Conservation (phyloP, 2,113 vertebrate genomes). For the Hypomesus transpacificus region DNA sequence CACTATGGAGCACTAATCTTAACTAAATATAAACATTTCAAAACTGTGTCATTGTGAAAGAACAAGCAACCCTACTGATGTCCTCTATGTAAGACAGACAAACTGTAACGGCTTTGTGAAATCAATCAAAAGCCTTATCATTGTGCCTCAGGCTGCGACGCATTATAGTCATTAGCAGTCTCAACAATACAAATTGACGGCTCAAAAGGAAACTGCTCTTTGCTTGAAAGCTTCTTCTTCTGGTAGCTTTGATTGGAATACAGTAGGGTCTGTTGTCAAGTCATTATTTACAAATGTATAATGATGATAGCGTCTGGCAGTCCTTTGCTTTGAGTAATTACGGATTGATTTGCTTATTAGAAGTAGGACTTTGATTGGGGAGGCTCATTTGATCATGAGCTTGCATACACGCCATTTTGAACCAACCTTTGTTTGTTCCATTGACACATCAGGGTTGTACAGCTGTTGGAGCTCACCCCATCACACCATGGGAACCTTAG, state of each 20-base stretch:
- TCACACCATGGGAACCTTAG: conserved; percentile 43
- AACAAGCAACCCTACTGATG: no score
- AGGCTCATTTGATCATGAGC: not conserved
- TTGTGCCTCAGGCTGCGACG: conserved; percentile 17
- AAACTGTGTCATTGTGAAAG: no score
- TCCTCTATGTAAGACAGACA: conserved; percentile 1
- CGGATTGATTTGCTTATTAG: not conserved
- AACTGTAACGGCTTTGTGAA: conserved; percentile 15
- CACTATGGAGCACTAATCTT: no score
- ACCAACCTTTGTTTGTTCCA: not conserved
- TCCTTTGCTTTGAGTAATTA: not conserved
- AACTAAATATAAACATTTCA: no score
- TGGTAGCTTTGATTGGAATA: no score
- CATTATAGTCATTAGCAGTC: conserved; percentile 23
- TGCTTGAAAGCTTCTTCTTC: no score
- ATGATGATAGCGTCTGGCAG: not conserved
- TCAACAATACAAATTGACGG: not conserved
- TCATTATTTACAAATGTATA: not conserved
- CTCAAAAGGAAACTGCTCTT: no score
- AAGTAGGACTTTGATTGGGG: no score
- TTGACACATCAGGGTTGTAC: not conserved
- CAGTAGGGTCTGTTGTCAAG: not conserved
- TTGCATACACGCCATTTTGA: not conserved
- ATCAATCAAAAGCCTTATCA: conserved; percentile 27
- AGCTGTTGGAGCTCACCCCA: not conserved